A percentile compares a stretch with the other conserved stretches of the same genome.
Evolutionary conservation across 2,888 invertebrate species (phyloP).

Genomic region (Oegoconia quadripuncta): DNA sequence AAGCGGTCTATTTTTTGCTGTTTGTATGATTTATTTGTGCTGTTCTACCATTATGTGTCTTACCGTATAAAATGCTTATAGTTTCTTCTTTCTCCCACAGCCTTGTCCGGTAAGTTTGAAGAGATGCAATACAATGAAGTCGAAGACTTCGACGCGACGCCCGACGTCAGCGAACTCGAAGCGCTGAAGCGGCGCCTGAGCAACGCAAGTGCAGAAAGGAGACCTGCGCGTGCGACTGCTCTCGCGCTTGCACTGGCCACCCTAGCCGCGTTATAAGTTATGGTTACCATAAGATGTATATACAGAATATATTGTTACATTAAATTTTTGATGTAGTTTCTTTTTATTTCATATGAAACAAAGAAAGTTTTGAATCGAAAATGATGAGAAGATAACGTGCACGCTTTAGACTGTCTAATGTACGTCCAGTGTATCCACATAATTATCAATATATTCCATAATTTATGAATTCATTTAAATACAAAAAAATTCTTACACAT

Average conservation of each 20-base stretch:
- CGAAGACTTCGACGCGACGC: conserved; percentile 59
- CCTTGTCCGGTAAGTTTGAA: conserved; percentile 68
- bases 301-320: conserved; percentile 71
- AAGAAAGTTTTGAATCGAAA: too few species aligned
- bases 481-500: too few species aligned
- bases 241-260: conserved; percentile 42
- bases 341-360: too few species aligned
- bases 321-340: conserved; percentile 46
- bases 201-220: conserved; percentile 7
- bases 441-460: too few species aligned
- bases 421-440: too few species aligned
- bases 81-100: conserved; percentile 50
- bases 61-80: too few species aligned
- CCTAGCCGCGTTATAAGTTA: conserved; percentile 24
- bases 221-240: conserved; percentile 24
- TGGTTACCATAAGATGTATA: conserved; percentile 52
- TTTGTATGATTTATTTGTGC: too few species aligned
- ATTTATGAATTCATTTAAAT: too few species aligned
- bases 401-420: too few species aligned
- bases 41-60: too few species aligned
- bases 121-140: conserved; percentile 73
- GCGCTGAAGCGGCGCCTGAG: conserved; percentile 63
- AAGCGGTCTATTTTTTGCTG: too few species aligned
- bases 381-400: too few species aligned
- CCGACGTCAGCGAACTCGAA: conserved; percentile 68